phyloP scores from a whole-genome alignment of 1,140 invertebrate genomes.

The Araneus ventricosus region DNA sequence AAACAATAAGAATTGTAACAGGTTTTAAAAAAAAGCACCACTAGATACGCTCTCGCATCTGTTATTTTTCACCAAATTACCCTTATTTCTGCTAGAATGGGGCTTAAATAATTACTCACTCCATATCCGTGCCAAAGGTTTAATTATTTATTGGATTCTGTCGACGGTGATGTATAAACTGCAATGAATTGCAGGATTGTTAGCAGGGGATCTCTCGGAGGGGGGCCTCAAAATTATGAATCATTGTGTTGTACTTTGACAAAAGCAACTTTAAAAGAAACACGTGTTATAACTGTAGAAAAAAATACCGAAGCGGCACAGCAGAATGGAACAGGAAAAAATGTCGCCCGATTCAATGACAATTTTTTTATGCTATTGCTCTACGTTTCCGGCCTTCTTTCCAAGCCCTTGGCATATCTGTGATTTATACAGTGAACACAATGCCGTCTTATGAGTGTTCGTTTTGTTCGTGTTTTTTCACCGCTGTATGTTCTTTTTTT shows the following conservation, averaged over 20 bases:
- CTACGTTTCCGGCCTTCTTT: slow-evolving; percentile 50
- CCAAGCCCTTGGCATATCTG: slow-evolving; percentile 49
- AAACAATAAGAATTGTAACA: too few species aligned
- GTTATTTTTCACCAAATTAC: neutral
- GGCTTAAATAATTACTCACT: neutral
- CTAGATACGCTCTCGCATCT: neutral
- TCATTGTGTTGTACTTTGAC: slow-evolving; percentile 28
- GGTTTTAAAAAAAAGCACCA: too few species aligned
- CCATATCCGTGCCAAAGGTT: neutral
- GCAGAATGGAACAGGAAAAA: neutral
- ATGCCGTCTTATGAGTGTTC: slow-evolving; percentile 41
- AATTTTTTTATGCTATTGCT: neutral
- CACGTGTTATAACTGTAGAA: slow-evolving; percentile 45
- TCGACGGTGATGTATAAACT: neutral
- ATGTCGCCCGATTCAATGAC: slow-evolving; percentile 21
- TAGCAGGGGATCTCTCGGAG: neutral
- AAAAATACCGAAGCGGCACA: neutral
- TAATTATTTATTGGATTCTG: slow-evolving; percentile 21
- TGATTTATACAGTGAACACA: slow-evolving; percentile 73
- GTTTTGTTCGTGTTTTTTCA: slow-evolving; percentile 36
- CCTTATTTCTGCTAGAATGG: neutral
- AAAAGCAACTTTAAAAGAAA: neutral
- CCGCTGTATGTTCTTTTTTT: neutral
- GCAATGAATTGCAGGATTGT: neutral
- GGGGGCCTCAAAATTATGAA: neutral